Evolutionary conservation across 2,797 vertebrate species (phyloP), one percentile per base, ranked within the genome.

Genomic region (Stomatorhinus walkeri): DNA sequence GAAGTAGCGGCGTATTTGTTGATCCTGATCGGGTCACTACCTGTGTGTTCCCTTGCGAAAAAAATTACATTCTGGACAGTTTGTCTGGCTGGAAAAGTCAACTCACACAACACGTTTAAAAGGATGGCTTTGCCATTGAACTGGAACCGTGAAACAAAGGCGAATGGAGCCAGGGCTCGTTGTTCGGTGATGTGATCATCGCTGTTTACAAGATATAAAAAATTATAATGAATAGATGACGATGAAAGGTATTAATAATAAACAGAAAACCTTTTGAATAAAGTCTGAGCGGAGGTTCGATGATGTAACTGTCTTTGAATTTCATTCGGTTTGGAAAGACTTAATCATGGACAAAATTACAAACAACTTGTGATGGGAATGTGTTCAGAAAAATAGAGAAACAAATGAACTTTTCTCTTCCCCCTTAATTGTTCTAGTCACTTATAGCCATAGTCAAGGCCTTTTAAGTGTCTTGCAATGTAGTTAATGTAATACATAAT

Each of bases 301-400:
- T 89, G 81, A 89, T 85, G 79, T 89, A 88, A 88, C 87, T 83
- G 68, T 88, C 87, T 88, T 88, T 88, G 87, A 88, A 88, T 88
- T 88, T 83, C 14, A 7, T n/a, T 89, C 56, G 12, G 49, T 51
- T 79, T 88, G 88, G 88, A 85, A 89, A 89, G 79, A 89, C 88
- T 89, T 85, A 89, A 89, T 89, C 88, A 85, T 89, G 81, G 52
- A 64, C 88, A 85, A 43, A 68, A 85, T 85, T 85, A 61, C 79
- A 89, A 89, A 59, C 43, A 72, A 81, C 87, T 54, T 51, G 32
- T 54, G 68, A 88, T 56, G 64, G 87, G 64, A 88, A 88, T 49
- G 72, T 22, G 79, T 61, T 85, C 76, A 88, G 72, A 79, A 88
- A 88, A 72, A 79, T 79, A 88, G 64, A 81, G 64, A 76, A 88